These are phyloP conservation scores for Heliconius congener DNA, from an alignment of 1,140 invertebrate species.

Conservation along the genomic window DNA sequence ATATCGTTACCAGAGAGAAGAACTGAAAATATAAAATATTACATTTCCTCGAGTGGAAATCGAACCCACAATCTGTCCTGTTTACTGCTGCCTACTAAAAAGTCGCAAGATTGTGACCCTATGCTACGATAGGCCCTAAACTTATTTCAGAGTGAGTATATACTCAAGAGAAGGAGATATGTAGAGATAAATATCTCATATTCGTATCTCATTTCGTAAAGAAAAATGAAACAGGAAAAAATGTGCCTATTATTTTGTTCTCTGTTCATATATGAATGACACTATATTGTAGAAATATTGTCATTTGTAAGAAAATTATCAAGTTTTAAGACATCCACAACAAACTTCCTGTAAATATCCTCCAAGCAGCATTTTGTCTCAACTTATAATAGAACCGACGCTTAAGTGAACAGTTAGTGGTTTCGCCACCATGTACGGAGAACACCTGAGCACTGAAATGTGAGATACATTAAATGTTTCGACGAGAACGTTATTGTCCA, in stretches of 20 bases:
- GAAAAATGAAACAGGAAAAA: too few species aligned
- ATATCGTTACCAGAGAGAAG: too few species aligned
- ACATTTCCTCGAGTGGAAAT: too few species aligned
- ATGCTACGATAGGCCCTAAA: too few species aligned
- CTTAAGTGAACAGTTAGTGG: constrained; percentile 27
- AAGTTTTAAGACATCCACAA: background rate
- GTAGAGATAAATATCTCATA: too few species aligned
- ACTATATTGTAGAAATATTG: background rate
- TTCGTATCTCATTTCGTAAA: too few species aligned
- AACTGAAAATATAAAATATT: too few species aligned
- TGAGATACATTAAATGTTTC: constrained; percentile 24
- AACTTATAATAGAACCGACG: constrained; percentile 13
- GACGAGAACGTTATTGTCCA: constrained; percentile 20
- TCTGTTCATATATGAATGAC: background rate
- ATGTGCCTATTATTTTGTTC: background rate
- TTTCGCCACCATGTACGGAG: background rate
- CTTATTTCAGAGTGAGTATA: too few species aligned
- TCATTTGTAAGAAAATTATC: background rate
- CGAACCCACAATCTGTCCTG: too few species aligned
- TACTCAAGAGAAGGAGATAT: too few species aligned
- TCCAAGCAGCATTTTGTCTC: constrained; percentile 13
- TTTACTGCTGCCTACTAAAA: too few species aligned
- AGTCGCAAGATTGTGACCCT: too few species aligned
- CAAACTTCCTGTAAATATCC: constrained; percentile 3
- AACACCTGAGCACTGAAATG: constrained; percentile 33